phyloP scores from a whole-genome alignment of 2,888 invertebrate species.

The Podotricha telesiphe region DNA sequence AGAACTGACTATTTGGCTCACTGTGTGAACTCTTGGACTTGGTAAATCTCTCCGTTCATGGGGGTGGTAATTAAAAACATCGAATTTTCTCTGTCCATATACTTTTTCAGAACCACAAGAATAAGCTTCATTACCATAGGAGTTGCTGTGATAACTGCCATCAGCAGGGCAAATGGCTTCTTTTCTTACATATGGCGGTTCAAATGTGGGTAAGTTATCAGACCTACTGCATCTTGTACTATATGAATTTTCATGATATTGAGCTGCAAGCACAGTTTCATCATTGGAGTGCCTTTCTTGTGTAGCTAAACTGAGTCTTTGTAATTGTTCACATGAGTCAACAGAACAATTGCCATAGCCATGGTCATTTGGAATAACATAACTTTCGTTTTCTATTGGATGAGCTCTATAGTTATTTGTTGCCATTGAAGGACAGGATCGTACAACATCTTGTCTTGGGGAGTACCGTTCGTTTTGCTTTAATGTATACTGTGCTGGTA shows the following conservation, averaged over 20 bases:
- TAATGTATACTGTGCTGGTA: slow-evolving; percentile 59
- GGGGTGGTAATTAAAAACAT: slow-evolving; percentile 72
- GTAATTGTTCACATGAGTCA: slow-evolving; percentile 65
- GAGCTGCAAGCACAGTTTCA: slow-evolving; percentile 65
- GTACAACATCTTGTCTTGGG: slow-evolving; percentile 67
- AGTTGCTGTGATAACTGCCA: slow-evolving; percentile 70
- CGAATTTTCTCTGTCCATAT: slow-evolving; percentile 72
- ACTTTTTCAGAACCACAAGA: slow-evolving; percentile 72
- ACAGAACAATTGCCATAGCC: slow-evolving; percentile 66
- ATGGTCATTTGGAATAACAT: slow-evolving; percentile 62
- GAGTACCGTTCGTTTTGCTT: slow-evolving; percentile 71
- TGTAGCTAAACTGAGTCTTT: slow-evolving; percentile 72
- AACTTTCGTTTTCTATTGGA: slow-evolving; percentile 61
- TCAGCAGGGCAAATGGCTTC: slow-evolving; percentile 66
- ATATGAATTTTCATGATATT: slow-evolving; percentile 66
- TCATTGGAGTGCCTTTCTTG: slow-evolving; percentile 70
- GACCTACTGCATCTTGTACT: slow-evolving; percentile 58
- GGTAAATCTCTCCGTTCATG: slow-evolving; percentile 66
- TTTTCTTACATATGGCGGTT: slow-evolving; percentile 66
- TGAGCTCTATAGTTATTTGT: slow-evolving; percentile 63
- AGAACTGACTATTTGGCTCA: slow-evolving; percentile 77
- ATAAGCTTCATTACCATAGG: slow-evolving; percentile 70
- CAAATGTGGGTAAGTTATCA: slow-evolving; percentile 66
- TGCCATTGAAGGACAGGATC: slow-evolving; percentile 57
- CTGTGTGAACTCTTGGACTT: slow-evolving; percentile 72